Evolutionary conservation across 2,888 invertebrate species (phyloP).

Genomic region (Idaea straminata): DNA sequence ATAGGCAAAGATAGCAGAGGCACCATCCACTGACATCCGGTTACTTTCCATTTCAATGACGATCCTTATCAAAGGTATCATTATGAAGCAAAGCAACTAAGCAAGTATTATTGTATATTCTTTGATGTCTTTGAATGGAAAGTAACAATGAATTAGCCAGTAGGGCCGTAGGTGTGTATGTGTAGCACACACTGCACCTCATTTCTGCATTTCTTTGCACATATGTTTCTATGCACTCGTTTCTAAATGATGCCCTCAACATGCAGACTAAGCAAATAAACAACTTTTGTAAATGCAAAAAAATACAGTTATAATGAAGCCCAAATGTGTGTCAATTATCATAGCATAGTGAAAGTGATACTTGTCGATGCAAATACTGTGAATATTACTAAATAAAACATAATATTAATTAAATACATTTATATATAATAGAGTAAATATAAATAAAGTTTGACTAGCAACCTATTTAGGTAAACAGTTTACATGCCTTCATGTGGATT

Average conservation of each 20-base stretch:
- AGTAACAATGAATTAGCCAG: neutral
- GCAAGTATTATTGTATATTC: neutral
- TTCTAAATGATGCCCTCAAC: slow-evolving; percentile 44
- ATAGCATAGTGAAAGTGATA: slow-evolving; percentile 15
- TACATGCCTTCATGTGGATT: too few species aligned
- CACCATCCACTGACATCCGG: neutral
- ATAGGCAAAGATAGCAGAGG: slow-evolving; percentile 57
- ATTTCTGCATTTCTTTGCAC: slow-evolving; percentile 74
- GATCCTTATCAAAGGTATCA: too few species aligned
- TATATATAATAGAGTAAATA: too few species aligned
- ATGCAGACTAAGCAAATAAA: slow-evolving; percentile 45
- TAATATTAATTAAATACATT: too few species aligned
- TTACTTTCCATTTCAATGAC: slow-evolving; percentile 7
- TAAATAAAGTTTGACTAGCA: too few species aligned
- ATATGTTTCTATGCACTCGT: slow-evolving; percentile 74
- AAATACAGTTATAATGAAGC: slow-evolving; percentile 62
- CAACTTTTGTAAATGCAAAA: slow-evolving; percentile 58
- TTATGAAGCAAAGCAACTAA: too few species aligned
- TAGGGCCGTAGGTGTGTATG: slow-evolving; percentile 38
- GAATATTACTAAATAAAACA: slow-evolving; percentile 8
- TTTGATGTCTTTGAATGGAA: neutral
- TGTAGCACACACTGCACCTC: neutral
- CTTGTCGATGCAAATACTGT: slow-evolving; percentile 10
- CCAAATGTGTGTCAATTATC: slow-evolving; percentile 24
- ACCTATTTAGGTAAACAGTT: too few species aligned